phyloP scores from a whole-genome alignment of 1,140 invertebrate genomes.

The Scaptomyza graminum region DNA sequence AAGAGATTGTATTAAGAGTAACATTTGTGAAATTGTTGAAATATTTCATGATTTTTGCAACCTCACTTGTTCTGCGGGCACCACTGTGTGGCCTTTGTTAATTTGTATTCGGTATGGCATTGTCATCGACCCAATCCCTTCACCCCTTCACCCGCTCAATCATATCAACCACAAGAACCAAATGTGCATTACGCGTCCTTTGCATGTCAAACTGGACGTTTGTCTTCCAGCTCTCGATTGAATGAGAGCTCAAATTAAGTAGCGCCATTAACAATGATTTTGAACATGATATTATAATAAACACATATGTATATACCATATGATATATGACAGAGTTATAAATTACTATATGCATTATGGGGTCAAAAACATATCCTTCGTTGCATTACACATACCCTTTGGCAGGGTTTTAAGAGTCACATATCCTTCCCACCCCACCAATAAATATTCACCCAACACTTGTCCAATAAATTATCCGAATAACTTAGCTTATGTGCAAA shows the following conservation, averaged over 20 bases:
- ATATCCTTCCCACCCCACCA: too few relatives aligned
- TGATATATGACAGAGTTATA: neutral
- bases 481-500: too few relatives aligned
- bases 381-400: neutral
- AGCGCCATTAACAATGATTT: neutral
- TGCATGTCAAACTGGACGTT: slow-evolving; percentile 9
- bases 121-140: neutral
- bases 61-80: too few relatives aligned
- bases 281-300: slow-evolving; percentile 1
- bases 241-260: neutral
- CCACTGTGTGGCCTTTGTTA: slow-evolving; percentile 10
- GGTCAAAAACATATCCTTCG: neutral
- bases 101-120: slow-evolving; percentile 22
- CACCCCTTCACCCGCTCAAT: neutral
- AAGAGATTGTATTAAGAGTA: too few relatives aligned
- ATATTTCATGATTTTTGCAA: too few relatives aligned
- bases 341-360: neutral
- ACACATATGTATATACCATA: neutral
- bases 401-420: too few relatives aligned
- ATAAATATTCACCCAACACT: too few relatives aligned
- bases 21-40: too few relatives aligned
- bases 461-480: too few relatives aligned
- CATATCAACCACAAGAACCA: neutral
- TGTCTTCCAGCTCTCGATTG: neutral
- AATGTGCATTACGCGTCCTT: slow-evolving; percentile 8